A percentile compares a stretch with the other conserved stretches of the same genome.
phyloP scores from a whole-genome alignment of 2,888 invertebrate species.

The Taphrorychus bicolor region DNA sequence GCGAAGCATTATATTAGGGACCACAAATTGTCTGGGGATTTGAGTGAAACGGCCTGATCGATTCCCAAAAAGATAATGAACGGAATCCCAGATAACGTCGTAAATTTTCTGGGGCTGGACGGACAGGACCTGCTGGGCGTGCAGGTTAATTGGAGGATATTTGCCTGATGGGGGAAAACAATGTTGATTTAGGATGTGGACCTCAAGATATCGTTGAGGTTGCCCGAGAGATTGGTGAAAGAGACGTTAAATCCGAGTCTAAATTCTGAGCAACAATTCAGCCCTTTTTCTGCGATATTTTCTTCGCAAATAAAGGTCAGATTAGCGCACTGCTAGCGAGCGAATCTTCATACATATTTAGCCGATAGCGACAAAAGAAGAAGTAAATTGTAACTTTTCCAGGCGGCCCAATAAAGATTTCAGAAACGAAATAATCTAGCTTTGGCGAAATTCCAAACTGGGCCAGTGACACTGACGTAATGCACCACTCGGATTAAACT shows the following conservation, averaged over 20 bases:
- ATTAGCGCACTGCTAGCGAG: background rate
- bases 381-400: background rate
- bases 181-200: background rate
- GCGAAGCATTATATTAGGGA: slow-evolving; percentile 15
- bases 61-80: slow-evolving; percentile 35
- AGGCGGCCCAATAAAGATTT: background rate
- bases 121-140: background rate
- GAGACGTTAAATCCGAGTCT: background rate
- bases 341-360: background rate
- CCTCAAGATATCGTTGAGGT: background rate
- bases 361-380: background rate
- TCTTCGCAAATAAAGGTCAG: no score
- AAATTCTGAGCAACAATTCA: no score
- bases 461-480: slow-evolving; percentile 21
- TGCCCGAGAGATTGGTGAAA: background rate
- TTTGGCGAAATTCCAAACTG: slow-evolving; percentile 13
- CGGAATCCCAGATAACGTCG: slow-evolving; percentile 27
- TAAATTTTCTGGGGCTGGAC: slow-evolving; percentile 21
- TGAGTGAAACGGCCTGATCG: slow-evolving; percentile 22
- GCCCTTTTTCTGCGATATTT: no score
- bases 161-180: background rate
- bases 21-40: slow-evolving; percentile 28
- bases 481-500: slow-evolving; percentile 27
- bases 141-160: slow-evolving; percentile 4
- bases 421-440: background rate